Evolutionary conservation across 2,113 vertebrate genomes (phyloP).

Genomic region (Trogon surrucura): DNA sequence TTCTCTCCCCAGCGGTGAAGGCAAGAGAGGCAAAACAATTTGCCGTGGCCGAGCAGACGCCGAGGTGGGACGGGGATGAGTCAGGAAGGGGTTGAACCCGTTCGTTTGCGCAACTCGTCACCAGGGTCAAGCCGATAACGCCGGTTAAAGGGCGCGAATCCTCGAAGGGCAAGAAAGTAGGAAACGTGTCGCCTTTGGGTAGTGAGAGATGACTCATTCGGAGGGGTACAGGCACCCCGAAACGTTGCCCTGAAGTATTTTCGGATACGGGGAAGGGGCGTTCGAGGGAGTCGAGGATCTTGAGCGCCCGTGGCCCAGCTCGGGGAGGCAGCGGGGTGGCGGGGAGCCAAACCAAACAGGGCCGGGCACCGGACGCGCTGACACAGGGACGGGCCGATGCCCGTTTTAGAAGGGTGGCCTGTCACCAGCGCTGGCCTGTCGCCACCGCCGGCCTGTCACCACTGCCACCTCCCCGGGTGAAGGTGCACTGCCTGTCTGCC

Average conservation of each 20-base stretch:
- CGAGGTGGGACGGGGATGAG: neutral
- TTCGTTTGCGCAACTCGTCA: neutral
- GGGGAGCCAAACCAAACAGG: neutral
- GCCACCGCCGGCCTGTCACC: neutral
- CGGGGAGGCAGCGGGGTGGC: neutral
- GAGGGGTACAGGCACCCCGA: neutral
- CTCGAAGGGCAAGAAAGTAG: neutral
- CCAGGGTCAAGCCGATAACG: neutral
- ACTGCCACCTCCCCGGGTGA: too few relatives aligned
- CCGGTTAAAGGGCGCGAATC: neutral
- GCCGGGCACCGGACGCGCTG: neutral
- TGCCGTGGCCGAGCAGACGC: neutral
- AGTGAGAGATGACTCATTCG: neutral
- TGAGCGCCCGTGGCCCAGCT: neutral
- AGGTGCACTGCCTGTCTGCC: too few relatives aligned
- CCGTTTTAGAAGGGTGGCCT: neutral
- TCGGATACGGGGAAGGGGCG: neutral
- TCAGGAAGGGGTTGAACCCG: neutral
- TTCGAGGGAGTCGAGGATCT: neutral
- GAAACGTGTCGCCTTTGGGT: neutral
- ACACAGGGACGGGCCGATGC: neutral
- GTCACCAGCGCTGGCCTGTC: fast-evolving
- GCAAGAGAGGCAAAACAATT: neutral
- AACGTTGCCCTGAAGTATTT: neutral
- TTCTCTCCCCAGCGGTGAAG: neutral